Conservation (phyloP, 2,888 invertebrate species). For the Phlogophora meticulosa region DNA sequence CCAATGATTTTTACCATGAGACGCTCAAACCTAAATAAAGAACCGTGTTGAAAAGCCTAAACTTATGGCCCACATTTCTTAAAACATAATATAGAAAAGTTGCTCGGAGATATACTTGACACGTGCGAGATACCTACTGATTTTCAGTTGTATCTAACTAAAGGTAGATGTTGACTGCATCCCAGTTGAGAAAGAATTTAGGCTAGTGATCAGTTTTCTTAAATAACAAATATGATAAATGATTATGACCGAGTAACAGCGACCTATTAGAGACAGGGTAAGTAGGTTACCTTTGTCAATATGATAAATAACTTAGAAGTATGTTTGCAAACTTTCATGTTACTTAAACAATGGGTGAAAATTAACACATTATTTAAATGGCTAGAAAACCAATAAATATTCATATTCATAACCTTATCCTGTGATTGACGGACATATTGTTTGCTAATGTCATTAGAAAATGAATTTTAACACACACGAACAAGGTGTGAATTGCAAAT, state of each 20-base stretch:
- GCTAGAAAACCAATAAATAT: constrained; percentile 56
- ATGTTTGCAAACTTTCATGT: constrained; percentile 34
- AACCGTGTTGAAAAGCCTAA: no score
- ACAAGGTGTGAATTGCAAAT: constrained; percentile 9
- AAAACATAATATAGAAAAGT: no score
- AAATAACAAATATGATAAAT: not conserved
- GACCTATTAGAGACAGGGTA: not conserved
- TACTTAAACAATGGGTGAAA: constrained; percentile 55
- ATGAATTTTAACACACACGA: not conserved
- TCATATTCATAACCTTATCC: constrained; percentile 33
- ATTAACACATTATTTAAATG: constrained; percentile 34
- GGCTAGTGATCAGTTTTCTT: no score
- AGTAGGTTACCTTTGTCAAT: constrained; percentile 13
- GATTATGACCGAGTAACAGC: not conserved
- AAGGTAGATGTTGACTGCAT: no score
- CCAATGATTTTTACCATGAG: no score
- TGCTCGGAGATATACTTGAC: no score
- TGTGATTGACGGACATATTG: constrained; percentile 28
- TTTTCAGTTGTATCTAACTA: no score
- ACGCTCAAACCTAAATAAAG: no score
- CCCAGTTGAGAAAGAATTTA: not conserved
- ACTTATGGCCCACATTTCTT: no score
- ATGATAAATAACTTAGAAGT: constrained; percentile 8
- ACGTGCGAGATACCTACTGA: no score
- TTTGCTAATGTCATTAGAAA: constrained; percentile 8